Evolutionary conservation across 2,888 invertebrate genomes (phyloP), one percentile per base, ranked within the genome.

Genomic region (Luffia ferchaultella): DNA sequence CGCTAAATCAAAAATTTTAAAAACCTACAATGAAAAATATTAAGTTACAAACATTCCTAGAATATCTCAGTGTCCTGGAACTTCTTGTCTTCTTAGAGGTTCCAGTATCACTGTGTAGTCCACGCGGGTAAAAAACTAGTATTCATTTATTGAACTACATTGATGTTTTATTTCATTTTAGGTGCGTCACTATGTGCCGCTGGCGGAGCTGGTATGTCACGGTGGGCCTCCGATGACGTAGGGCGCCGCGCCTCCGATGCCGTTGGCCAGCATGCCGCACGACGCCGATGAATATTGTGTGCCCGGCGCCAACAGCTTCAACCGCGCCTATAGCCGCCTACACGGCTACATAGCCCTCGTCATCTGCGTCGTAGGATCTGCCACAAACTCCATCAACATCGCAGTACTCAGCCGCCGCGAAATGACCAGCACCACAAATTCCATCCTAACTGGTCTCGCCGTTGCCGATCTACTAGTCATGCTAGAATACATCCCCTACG

Each of bases 401-500:
- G 90, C 93, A 42, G 95, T 97, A 12, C 85, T 97, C 49, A 93
- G 96, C 7, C 88, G 95, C 15, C 90, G 92, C 20, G 95, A 96
- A 72, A 97, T 97, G 96, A 85, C 88, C 55, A 94, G 95, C 52
- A 92, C 97, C 2, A 97, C 96, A 20, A 97, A 97, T 77, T 90
- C 93, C 49, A 95, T 97, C 53, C 88, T 97, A 42, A 95, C 95
- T 0, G 94, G 93, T 2, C 85, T 95, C 20, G 97, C 97, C 0
- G 90, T 96, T 7, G 95, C 97, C 16, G 97, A 97, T 70, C 87
- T 97, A 30, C 86, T 96, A n/a, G 96, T 97, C 16, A 97, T 97
- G 91, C 85, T 97, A 62, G 95, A 95, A 62, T 97, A 97, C 73
- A 92, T 97, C 56, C 96, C 97, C 0, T 96, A 93, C 69, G 91